Evolutionary conservation across 2,888 invertebrate species (phyloP), one percentile per base, ranked within the genome.

Genomic region (Polydrusus cervinus): DNA sequence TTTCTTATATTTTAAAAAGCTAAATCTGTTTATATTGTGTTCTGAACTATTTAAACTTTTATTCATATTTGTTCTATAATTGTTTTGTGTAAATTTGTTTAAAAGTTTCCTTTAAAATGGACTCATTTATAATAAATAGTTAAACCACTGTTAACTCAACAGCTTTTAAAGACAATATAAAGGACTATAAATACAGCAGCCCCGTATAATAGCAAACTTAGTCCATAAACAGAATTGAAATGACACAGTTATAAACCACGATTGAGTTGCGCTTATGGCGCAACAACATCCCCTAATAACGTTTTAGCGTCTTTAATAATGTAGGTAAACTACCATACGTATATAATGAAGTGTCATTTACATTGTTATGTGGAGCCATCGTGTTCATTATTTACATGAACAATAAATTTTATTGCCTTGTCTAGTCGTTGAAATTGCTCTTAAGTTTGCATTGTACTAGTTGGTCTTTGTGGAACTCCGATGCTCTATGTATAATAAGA

Each of bases 251-350:
- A 65, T 65, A 65, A 45, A 65, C 49, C 51, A 49, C 51, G 51
- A 62, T 62, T 65, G 49, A 49, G 34, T 38, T 65, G 65, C 38
- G 65, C 49, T 65, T 65, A 51, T 65, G 49, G 30, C 51, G 18
- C 51, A 49, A 47, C 30, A 18, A 34, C 45, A 64, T 13, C 64
- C 18, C 11, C 25, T 53, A 53, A 53, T 53, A 53, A 61, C 30
- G n/a, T 14, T 45, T 25, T 45, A 62, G 45, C 18, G 16, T 62
- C 45, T 47, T 62, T 62, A 45, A 62, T 62, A 62, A 62, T 62
- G 47, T 25, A 62, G 25, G 62, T 62, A 25, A 20, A 20, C 43
- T 20, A 45, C 30, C 62, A 45, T 3, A 45, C 38, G 20, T 25
- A 40, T 45, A 45, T 25, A 62, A 53, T 53, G 53, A 53, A 53